Base-by-base conservation (phyloP, 2,888 invertebrate genomes). In the Microchrysa polita region DNA sequence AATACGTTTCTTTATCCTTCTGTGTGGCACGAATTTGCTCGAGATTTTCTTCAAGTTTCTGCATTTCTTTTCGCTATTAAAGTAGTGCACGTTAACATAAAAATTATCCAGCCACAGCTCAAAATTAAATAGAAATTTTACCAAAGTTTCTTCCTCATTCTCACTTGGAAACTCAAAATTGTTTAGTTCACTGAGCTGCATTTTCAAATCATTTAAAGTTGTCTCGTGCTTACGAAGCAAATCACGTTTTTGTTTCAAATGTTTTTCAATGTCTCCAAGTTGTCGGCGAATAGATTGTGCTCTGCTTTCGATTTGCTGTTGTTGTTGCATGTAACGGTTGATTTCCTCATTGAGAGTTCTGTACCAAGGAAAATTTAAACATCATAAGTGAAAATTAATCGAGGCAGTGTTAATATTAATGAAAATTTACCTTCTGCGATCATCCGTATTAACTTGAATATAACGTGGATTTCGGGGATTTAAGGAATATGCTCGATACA, bases 401-500 rank as follows among this genome's bases (percentile, higher is more conserved):
- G n/a, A n/a, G n/a, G n/a, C n/a, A n/a, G n/a, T n/a, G n/a, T n/a
- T 59, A 40, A 16, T 16, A 52, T 16, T 16, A 52, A 23, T 18
- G n/a, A n/a, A n/a, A n/a, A n/a, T n/a, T 77, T 76, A 81, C 80
- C 72, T 77, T 77, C 90, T 89, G 74, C 88, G 86, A 80, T 92
- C 90, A 12, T 85, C 86, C 0, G 89, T 88, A 82, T 91, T 90
- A 60, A 90, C 88, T 83, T 92, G 91, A 79, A 93, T 87, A 80
- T 82, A 90, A 57, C 87, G 87, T 1, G 90, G 87, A 40, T 81
- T 81, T 0, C 83, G 81, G 40, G 88, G 88, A 63, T 82, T 83
- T 14, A 90, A 89, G 44, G 90, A 90, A 81, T 94, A 95, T 79
- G 90, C 88, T 79, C 91, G 89, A 84, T 93, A 94, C 82, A 89